Evolutionary conservation across 2,888 invertebrate genomes (phyloP), one percentile per base, ranked within the genome.

Genomic region (Drosophila nigritarsus): DNA sequence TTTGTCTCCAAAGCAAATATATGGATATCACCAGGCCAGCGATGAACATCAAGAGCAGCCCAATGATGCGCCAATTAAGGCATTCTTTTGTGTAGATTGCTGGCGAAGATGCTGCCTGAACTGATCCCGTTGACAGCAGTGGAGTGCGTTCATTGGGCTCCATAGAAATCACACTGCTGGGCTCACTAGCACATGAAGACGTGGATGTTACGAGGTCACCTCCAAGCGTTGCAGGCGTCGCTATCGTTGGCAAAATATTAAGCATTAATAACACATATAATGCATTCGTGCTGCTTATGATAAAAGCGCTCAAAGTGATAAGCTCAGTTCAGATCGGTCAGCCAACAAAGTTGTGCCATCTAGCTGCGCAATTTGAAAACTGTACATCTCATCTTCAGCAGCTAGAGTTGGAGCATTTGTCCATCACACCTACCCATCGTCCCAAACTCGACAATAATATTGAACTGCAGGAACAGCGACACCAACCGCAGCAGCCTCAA

Each of bases 1-100:
- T 75, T 86, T 92, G 87, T 75, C 73, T 75, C 72, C 87, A 78
- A 62, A 93, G 83, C 62, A 93, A 82, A 86, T 93, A 92, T 7
- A 73, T 73, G 62, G 91, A 91, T 73, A 92, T 71, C 45, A 73
- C 64, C n/a, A 91, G 54, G 20, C 83, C 89, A 29, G 66, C 50
- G 30, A 80, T 59, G 20, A 93, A 78, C 66, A 92, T 65, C 24
- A 89, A 34, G 24, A 83, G 73, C 62, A 92, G 78, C 18, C 80
- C 77, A 59, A 92, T 72, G 4, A 87, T 77, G 15, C 81, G 80
- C 64, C 88, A 76, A 81, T 91, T 83, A 29, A 81, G 73, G 49
- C 82, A 89, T 36, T 86, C 87, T 55, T 72, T 67, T 66, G 62
- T 64, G 36, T 70, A 65, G 49, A 69, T 62, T 3, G 58, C 42